Conservation (phyloP, 1,140 invertebrate species). For the Mercenaria mercenaria region DNA sequence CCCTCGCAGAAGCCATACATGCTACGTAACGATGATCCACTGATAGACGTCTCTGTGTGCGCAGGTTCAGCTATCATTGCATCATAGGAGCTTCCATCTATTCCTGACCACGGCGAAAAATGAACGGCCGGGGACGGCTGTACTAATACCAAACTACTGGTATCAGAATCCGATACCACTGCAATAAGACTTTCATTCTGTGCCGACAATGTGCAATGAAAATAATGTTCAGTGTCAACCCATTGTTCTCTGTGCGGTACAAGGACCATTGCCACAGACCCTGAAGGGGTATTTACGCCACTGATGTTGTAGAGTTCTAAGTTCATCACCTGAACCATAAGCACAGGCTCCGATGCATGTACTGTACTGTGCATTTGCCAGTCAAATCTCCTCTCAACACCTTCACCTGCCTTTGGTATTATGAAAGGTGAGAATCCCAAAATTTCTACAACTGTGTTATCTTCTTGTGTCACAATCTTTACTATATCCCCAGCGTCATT, state of each 20-base stretch:
- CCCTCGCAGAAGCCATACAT: conserved; percentile 3
- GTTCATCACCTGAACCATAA: conserved; percentile 33
- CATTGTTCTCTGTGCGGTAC: conserved; percentile 31
- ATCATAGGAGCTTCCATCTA: neutral
- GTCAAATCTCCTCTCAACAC: conserved; percentile 35
- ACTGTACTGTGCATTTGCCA: conserved; percentile 13
- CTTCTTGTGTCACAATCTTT: conserved; percentile 41
- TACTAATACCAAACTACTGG: neutral
- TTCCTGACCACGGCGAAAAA: neutral
- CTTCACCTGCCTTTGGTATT: conserved; percentile 11
- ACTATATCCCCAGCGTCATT: conserved; percentile 49
- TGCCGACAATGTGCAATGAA: neutral
- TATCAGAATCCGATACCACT: neutral
- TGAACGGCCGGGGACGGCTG: neutral
- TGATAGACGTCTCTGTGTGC: neutral
- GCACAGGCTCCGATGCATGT: conserved; percentile 15
- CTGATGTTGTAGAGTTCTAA: conserved; percentile 43
- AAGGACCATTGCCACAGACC: conserved; percentile 5
- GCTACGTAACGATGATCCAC: neutral
- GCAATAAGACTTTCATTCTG: neutral
- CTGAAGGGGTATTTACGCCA: neutral
- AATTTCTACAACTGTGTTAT: conserved; percentile 23
- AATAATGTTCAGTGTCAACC: neutral
- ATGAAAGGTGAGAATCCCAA: conserved; percentile 48
- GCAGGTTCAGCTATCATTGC: neutral